phyloP scores from a whole-genome alignment of 2,888 invertebrate genomes.

The Drosophila borealis region DNA sequence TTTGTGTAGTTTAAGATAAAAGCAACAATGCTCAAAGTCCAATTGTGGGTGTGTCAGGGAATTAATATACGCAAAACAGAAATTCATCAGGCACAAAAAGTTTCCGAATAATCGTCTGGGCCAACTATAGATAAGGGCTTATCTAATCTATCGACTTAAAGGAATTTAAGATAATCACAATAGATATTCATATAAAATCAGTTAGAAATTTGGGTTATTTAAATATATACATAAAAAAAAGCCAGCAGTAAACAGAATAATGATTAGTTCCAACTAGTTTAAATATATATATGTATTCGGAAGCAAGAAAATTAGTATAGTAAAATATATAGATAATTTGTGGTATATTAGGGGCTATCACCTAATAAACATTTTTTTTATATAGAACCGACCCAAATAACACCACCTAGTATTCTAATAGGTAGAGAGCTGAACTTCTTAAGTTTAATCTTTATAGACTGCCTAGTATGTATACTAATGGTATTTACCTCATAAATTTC shows the following conservation, averaged over 20 bases:
- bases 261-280: neutral
- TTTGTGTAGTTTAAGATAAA: slow-evolving; percentile 13
- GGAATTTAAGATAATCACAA: neutral
- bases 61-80: neutral
- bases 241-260: too few species aligned
- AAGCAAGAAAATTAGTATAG: too few species aligned
- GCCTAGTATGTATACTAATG: too few species aligned
- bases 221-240: neutral
- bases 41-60: slow-evolving; percentile 30
- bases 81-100: neutral
- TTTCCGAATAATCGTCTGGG: slow-evolving; percentile 9
- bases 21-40: slow-evolving; percentile 16
- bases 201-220: neutral
- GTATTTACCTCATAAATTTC: too few species aligned
- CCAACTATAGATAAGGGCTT: slow-evolving; percentile 12
- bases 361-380: too few species aligned
- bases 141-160: neutral
- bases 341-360: too few species aligned
- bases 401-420: too few species aligned
- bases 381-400: too few species aligned
- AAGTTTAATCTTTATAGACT: too few species aligned
- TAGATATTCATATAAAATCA: neutral
- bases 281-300: too few species aligned
- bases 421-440: too few species aligned
- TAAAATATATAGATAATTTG: too few species aligned